Evolutionary conservation across 2,888 invertebrate genomes (phyloP), one percentile per base, ranked within the genome.

Genomic region (Odontocerum albicorne): DNA sequence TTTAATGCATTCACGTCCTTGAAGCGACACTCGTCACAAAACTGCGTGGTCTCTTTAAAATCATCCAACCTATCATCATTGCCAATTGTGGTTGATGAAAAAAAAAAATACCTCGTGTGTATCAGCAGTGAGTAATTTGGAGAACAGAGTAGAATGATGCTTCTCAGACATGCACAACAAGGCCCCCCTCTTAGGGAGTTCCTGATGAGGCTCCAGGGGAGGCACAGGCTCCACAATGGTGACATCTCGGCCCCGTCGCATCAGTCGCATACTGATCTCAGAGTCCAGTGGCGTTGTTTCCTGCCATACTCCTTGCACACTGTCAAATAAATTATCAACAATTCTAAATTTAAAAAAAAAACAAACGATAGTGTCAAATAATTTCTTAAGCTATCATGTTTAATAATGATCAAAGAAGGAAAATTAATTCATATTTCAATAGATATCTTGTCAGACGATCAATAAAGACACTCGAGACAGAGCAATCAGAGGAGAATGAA

Each of bases 91-190:
- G n/a, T n/a, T n/a, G n/a, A n/a, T n/a, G n/a, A 35, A 7, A 35
- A 8, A 60, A 17, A 13, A 16, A 31, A 63, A 63, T 65, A 89
- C 85, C 75, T 92, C 87, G 58, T 76, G 67, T 42, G 80, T 76
- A 61, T 81, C 81, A 38, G 92, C 92, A 57, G 87, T 73, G 59
- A 96, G 77, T 44, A 96, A 76, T 71, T 95, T 92, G 27, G 90
- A 85, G 70, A 85, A 88, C 8, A 84, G 78, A 43, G 82, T 78
- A 43, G 74, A 71, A 12, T 75, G 70, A 39, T 79, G 71, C 21
- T 72, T 71, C 51, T 82, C 78, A 1, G 81, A 73, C 52, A 81
- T 64, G 50, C 72, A 67, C 10, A 76, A 75, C 45, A 74, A 69
- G 6, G 46, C 6, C 15, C 46, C 36, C 64, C 71, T 59, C 44